Base-by-base conservation (phyloP, 2,888 invertebrate species). In the Agriopis leucophaearia region DNA sequence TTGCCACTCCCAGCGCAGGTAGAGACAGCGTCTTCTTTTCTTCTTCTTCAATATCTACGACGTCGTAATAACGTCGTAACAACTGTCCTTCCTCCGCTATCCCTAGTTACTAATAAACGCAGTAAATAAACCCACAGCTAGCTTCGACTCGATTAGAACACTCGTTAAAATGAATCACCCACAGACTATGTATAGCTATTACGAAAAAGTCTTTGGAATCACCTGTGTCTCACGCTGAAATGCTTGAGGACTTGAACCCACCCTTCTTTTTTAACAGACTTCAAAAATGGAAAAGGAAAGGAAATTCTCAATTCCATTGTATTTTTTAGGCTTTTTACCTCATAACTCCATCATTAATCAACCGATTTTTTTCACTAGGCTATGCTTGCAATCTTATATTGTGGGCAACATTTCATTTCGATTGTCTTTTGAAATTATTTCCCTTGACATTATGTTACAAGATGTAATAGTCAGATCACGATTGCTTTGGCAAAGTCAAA, bases 141-240 rank as follows among this genome's bases (percentile, higher is more conserved):
- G 65, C 44, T 57, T 48, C 60, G n/a, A 45, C 15, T 15, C 56
- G 42, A 61, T 59, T 60, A 45, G 35, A 66, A 57, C 60, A 45
- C 50, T 64, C 63, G 70, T 70, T 70, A 64, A 57, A 61, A 45
- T 18, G 51, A 40, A 69, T 60, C 52, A 69, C 8, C 36, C n/a
- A n/a, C n/a, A n/a, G n/a, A n/a, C n/a, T n/a, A n/a, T n/a, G n/a
- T n/a, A n/a, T n/a, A n/a, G n/a, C n/a, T n/a, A n/a, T n/a, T n/a
- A n/a, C n/a, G n/a, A n/a, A n/a, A n/a, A n/a, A n/a, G n/a, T n/a
- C n/a, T n/a, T n/a, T n/a, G n/a, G n/a, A n/a, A n/a, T n/a, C 27
- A 27, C 47, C 57, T 64, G 47, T 52, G 61, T 8, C 52, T 42
- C 58, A 51, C n/a, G 54, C 55, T 59, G 15, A 36, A 57, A 45